These are phyloP conservation scores for Delia radicum DNA, from an alignment of 1,140 invertebrate species.

Conservation along the genomic window DNA sequence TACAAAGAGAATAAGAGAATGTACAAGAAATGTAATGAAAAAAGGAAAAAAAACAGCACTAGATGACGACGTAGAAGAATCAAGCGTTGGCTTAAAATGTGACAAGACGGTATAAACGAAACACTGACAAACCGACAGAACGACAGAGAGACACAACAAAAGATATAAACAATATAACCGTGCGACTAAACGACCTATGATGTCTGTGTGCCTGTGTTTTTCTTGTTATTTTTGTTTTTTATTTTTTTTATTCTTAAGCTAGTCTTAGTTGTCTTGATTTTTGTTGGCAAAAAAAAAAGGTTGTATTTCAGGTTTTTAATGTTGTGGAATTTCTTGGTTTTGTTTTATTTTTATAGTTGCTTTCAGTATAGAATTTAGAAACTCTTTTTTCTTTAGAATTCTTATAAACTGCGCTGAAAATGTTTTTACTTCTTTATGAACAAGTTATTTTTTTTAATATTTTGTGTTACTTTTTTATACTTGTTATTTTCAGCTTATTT, in stretches of 20 bases:
- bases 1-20: neutral
- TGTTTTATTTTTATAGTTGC: too few species aligned
- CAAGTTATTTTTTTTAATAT: neutral
- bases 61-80: neutral
- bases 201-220: neutral
- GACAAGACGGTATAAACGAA: neutral
- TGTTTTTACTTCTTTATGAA: neutral
- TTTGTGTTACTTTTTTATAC: constrained; percentile 13
- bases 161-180: neutral
- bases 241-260: neutral
- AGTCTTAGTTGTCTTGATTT: neutral
- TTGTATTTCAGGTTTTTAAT: constrained; percentile 26
- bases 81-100: neutral
- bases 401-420: neutral
- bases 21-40: neutral
- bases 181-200: neutral
- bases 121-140: neutral
- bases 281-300: constrained; percentile 21
- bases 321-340: constrained; percentile 55
- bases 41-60: neutral
- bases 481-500: constrained; percentile 28
- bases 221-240: neutral
- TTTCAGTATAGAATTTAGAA: constrained; percentile 35
- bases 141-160: neutral
- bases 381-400: constrained; percentile 23